A percentile compares a stretch with the other conserved stretches of the same genome.
phyloP scores from a whole-genome alignment of 2,113 vertebrate genomes.

The Vidua macroura region DNA sequence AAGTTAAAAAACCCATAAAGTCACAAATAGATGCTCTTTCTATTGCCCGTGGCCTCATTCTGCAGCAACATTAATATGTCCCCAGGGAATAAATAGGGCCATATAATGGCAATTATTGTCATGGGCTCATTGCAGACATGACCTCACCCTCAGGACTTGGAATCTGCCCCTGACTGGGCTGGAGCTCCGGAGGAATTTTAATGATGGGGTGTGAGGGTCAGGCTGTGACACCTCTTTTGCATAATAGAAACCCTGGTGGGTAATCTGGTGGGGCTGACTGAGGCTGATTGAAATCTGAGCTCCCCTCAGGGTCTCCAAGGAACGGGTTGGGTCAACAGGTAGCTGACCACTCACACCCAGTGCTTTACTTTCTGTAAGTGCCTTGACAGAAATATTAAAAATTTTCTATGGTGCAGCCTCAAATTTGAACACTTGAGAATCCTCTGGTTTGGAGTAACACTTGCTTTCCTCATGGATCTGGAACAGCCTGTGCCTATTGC shows the following conservation, averaged over 20 bases:
- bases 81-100: not conserved
- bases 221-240: not conserved
- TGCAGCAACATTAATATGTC: not conserved
- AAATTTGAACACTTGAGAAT: not conserved
- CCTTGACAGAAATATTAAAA: not conserved
- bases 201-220: not conserved
- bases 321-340: not conserved
- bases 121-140: slow-evolving; percentile 55
- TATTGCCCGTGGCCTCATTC: not conserved
- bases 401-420: not conserved
- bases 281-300: not conserved
- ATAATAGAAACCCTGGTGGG: not conserved
- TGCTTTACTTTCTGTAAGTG: not conserved
- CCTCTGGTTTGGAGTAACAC: not conserved
- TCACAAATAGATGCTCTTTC: not conserved
- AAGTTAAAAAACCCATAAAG: not conserved
- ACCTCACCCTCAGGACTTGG: slow-evolving; percentile 38
- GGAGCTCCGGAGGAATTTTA: slow-evolving; percentile 42
- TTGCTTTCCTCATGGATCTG: not conserved
- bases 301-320: not conserved
- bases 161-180: slow-evolving; percentile 9
- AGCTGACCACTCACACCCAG: not conserved
- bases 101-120: slow-evolving; percentile 48
- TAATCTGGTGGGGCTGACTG: not conserved
- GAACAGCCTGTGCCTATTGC: not conserved